Percentiles rank a stretch among this genome's conserved stretches.
phyloP scores from a whole-genome alignment of 2,113 vertebrate species.

The Nematolebias whitei region DNA sequence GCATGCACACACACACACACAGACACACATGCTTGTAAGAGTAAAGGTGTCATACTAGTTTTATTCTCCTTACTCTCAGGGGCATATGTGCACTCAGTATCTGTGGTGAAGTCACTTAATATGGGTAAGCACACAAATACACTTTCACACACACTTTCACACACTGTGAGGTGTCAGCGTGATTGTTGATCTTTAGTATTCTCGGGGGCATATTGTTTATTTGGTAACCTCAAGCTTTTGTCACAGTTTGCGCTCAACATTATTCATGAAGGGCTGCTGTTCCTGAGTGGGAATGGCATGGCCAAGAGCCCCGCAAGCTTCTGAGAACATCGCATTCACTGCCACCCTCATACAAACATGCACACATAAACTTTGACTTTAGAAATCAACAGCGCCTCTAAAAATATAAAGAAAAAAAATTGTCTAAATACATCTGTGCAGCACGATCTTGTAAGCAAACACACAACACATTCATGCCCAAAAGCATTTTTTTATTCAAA shows the following conservation, averaged over 20 bases:
- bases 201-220: slow-evolving; percentile 59
- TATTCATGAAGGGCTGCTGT: slow-evolving; percentile 64
- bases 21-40: slow-evolving; percentile 24
- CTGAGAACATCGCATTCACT: slow-evolving; percentile 19
- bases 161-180: slow-evolving; percentile 45
- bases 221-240: slow-evolving; percentile 68
- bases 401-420: slow-evolving; percentile 28
- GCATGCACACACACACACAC: slow-evolving; percentile 19
- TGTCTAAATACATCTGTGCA: slow-evolving; percentile 35
- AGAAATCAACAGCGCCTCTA: slow-evolving; percentile 36
- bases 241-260: slow-evolving; percentile 60
- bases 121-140: slow-evolving; percentile 49
- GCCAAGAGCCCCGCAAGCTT: slow-evolving; percentile 33
- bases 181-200: slow-evolving; percentile 57
- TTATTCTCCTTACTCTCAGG: slow-evolving; percentile 58
- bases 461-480: slow-evolving; percentile 19
- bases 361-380: slow-evolving; percentile 5
- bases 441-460: slow-evolving; percentile 8
- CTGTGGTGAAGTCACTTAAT: slow-evolving; percentile 61
- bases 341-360: neutral
- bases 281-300: slow-evolving; percentile 19
- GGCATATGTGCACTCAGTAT: slow-evolving; percentile 50
- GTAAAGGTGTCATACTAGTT: slow-evolving; percentile 60
- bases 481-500: slow-evolving; percentile 50
- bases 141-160: slow-evolving; percentile 28